These are phyloP conservation scores for Agonopterix subpropinquella DNA, from an alignment of 2,888 invertebrate species.

Conservation along the genomic window DNA sequence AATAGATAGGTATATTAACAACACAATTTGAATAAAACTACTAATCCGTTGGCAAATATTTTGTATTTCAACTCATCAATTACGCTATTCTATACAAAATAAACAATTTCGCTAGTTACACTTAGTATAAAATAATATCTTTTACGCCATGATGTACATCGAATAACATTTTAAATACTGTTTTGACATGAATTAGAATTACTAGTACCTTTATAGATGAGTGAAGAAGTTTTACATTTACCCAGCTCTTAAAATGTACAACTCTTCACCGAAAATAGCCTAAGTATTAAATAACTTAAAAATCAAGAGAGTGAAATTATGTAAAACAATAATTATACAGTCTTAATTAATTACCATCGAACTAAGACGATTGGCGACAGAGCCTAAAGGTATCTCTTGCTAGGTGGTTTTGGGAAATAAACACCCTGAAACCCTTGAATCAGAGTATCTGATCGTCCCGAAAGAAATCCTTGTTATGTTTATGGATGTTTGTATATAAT, in stretches of 20 bases:
- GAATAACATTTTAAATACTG: constrained; percentile 25
- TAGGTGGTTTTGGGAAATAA: no score
- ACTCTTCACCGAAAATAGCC: constrained; percentile 43
- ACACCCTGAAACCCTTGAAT: no score
- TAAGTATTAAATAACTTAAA: constrained; percentile 10
- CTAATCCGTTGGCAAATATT: constrained; percentile 46
- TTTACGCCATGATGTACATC: constrained; percentile 37
- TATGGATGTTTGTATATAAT: no score
- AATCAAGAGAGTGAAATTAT: constrained; percentile 11
- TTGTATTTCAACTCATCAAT: constrained; percentile 71
- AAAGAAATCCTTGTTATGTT: no score
- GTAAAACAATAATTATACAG: constrained; percentile 18
- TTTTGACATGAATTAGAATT: constrained; percentile 19
- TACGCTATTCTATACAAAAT: constrained; percentile 67
- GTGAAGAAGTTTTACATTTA: constrained; percentile 65
- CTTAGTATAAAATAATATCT: constrained; percentile 40
- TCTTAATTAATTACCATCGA: constrained; percentile 28
- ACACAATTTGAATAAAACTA: constrained; percentile 24
- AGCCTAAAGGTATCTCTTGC: no score
- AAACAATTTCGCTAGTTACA: constrained; percentile 51
- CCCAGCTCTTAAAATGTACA: constrained; percentile 70
- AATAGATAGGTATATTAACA: background rate
- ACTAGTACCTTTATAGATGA: constrained; percentile 21
- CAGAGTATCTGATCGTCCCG: no score
- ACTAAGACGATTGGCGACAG: no score